phyloP scores from a whole-genome alignment of 2,113 vertebrate species.

The Colius striatus region DNA sequence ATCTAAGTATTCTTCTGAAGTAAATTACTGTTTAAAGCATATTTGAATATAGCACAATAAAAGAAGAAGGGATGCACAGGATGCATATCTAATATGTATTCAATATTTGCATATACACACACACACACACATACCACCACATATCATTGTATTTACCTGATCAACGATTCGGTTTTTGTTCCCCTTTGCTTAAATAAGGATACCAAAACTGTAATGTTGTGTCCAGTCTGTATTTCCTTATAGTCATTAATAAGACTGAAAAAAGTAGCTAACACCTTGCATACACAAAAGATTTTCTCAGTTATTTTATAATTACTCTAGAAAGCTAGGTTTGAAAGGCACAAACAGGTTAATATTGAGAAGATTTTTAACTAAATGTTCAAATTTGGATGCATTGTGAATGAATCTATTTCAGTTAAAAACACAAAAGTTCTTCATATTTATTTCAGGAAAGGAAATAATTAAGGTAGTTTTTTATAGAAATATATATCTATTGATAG shows the following conservation, averaged over 20 bases:
- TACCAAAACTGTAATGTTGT: background rate
- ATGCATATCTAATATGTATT: background rate
- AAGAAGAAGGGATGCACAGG: background rate
- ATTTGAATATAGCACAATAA: background rate
- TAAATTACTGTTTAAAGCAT: background rate
- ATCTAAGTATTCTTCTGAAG: background rate
- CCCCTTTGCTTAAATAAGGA: background rate
- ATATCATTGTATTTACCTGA: background rate
- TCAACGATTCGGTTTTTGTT: background rate
- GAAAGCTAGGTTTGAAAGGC: background rate
- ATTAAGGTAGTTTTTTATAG: background rate
- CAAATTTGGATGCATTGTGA: background rate
- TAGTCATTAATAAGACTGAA: background rate
- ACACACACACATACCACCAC: fast-evolving
- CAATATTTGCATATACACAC: background rate
- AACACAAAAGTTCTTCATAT: background rate
- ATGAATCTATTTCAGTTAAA: background rate
- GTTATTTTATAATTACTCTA: background rate
- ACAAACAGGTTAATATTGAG: background rate
- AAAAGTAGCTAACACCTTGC: background rate
- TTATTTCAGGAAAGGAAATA: background rate
- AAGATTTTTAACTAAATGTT: background rate
- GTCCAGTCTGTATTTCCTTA: background rate
- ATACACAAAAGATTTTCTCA: background rate
- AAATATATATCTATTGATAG: background rate